These are phyloP conservation scores for Pseudoatta argentina DNA, from an alignment of 1,140 invertebrate species.

Conservation along the genomic window DNA sequence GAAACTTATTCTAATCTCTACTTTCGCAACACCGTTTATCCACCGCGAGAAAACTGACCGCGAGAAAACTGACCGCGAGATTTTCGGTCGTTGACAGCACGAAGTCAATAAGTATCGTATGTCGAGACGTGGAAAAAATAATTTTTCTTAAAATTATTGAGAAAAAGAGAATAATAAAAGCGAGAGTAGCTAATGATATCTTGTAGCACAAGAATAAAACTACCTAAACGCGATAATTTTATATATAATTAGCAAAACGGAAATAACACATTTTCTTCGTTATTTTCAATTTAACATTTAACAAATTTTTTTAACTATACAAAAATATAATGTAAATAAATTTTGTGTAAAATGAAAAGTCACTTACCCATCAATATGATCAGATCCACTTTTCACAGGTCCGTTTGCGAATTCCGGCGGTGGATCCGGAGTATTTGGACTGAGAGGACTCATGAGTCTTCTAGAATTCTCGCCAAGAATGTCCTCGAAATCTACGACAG, in stretches of 20 bases:
- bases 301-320: neutral
- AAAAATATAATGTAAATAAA: neutral
- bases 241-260: neutral
- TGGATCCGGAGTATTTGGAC: slow-evolving; percentile 79
- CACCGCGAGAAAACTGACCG: slow-evolving; percentile 32
- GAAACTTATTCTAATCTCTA: slow-evolving; percentile 60
- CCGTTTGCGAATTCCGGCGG: slow-evolving; percentile 83
- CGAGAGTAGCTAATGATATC: slow-evolving; percentile 16
- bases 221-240: slow-evolving; percentile 6
- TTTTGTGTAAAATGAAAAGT: neutral
- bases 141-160: slow-evolving; percentile 32
- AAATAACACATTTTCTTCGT: neutral
- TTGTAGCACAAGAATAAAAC: neutral
- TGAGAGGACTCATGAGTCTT: slow-evolving; percentile 76
- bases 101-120: slow-evolving; percentile 24
- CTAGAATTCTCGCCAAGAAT: slow-evolving; percentile 80
- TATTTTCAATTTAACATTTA: neutral
- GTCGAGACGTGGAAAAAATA: neutral
- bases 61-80: neutral
- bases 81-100: slow-evolving; percentile 22
- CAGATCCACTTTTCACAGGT: slow-evolving; percentile 64
- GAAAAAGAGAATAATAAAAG: slow-evolving; percentile 13
- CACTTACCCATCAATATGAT: slow-evolving; percentile 81
- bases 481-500: slow-evolving; percentile 87
- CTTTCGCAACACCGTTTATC: slow-evolving; percentile 52